These are phyloP conservation scores for Cheilosia vulpina DNA, from an alignment of 2,888 invertebrate genomes.

Conservation along the genomic window DNA sequence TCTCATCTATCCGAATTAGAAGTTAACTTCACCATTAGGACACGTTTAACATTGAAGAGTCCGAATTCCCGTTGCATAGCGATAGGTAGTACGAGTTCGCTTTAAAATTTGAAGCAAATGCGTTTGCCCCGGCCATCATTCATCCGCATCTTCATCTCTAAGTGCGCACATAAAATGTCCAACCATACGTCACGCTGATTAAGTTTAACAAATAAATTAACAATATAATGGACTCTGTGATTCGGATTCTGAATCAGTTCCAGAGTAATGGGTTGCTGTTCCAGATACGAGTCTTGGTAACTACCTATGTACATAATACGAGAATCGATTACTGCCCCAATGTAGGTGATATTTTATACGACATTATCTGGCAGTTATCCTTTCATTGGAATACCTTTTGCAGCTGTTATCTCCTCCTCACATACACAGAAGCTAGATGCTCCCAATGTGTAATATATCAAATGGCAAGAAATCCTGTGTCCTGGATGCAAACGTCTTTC, in stretches of 20 bases:
- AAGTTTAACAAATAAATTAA: conserved; percentile 56
- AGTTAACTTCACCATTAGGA: too few relatives aligned
- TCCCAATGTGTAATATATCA: conserved; percentile 62
- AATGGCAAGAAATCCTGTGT: conserved; percentile 59
- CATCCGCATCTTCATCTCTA: background rate
- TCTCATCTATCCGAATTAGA: too few relatives aligned
- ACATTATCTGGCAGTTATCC: conserved; percentile 70
- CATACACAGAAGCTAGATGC: conserved; percentile 43
- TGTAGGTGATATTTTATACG: conserved; percentile 63
- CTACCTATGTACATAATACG: conserved; percentile 5
- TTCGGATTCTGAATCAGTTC: conserved; percentile 47
- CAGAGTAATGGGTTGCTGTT: conserved; percentile 35
- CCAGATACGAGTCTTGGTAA: background rate
- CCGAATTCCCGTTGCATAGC: too few relatives aligned
- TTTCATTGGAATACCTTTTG: conserved; percentile 66
- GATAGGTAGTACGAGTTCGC: too few relatives aligned
- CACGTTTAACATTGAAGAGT: too few relatives aligned
- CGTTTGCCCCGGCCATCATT: background rate
- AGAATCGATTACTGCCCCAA: conserved; percentile 59
- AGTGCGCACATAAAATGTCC: conserved; percentile 7
- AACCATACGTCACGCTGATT: conserved; percentile 32
- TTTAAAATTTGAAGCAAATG: too few relatives aligned
- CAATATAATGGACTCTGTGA: conserved; percentile 30
- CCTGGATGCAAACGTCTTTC: conserved; percentile 54
- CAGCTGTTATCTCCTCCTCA: conserved; percentile 64